These are phyloP conservation scores for Acrossocheilus fasciatus DNA, from an alignment of 2,797 vertebrate genomes.

Conservation along the genomic window DNA sequence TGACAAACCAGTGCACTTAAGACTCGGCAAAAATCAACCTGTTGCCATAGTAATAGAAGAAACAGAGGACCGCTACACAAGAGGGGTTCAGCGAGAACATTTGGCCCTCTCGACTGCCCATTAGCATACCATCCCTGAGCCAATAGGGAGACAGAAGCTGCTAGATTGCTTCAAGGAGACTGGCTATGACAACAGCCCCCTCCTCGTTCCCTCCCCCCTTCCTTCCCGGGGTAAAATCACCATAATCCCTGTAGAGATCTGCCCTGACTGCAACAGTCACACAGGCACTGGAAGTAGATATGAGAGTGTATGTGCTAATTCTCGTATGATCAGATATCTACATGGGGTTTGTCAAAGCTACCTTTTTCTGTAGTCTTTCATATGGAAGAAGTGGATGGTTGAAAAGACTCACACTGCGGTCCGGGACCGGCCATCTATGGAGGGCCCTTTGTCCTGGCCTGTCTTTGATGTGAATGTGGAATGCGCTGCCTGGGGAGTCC, in stretches of 20 bases:
- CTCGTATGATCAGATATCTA: slow-evolving; percentile 32
- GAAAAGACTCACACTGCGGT: slow-evolving; percentile 53
- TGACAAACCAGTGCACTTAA: slow-evolving; percentile 64
- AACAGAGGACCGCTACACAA: slow-evolving; percentile 74
- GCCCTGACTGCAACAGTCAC: slow-evolving; percentile 62
- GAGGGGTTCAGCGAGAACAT: slow-evolving; percentile 69
- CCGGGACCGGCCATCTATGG: slow-evolving; percentile 55
- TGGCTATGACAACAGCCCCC: slow-evolving; percentile 77
- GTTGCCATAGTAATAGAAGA: slow-evolving; percentile 78
- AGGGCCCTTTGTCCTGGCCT: slow-evolving; percentile 66
- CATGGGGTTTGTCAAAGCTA: slow-evolving; percentile 31
- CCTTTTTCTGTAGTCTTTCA: slow-evolving; percentile 50
- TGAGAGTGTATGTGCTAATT: slow-evolving; percentile 25
- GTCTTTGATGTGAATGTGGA: slow-evolving; percentile 76
- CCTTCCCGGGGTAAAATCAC: slow-evolving; percentile 67
- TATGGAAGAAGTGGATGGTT: slow-evolving; percentile 49
- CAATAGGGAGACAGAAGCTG: slow-evolving; percentile 75
- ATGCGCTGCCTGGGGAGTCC: slow-evolving; percentile 70
- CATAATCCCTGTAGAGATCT: slow-evolving; percentile 74
- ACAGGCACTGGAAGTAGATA: slow-evolving; percentile 23
- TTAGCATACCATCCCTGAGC: slow-evolving; percentile 79
- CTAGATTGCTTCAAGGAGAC: slow-evolving; percentile 73
- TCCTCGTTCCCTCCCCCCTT: slow-evolving; percentile 71
- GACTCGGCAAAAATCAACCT: slow-evolving; percentile 70
- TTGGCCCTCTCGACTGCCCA: slow-evolving; percentile 72